A percentile compares a stretch with the other conserved stretches of the same genome.
phyloP scores from a whole-genome alignment of 2,113 vertebrate species.

The Actenoides lindsayi region DNA sequence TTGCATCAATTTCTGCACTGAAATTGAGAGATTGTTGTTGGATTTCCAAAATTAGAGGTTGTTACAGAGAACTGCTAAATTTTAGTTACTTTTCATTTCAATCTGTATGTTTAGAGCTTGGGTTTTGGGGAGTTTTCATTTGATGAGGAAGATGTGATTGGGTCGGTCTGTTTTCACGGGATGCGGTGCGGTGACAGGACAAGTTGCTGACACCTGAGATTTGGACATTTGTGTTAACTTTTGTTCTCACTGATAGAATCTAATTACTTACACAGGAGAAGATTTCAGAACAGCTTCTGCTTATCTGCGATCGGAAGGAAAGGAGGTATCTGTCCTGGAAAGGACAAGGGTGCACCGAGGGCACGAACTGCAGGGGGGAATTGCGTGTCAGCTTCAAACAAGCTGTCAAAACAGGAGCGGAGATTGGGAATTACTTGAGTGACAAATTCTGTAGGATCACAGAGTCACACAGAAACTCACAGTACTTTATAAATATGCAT shows the following conservation, averaged over 20 bases:
- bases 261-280: not conserved
- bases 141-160: not conserved
- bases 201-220: not conserved
- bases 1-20: not conserved
- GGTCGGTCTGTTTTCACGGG: not conserved
- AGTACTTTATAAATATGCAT: not conserved
- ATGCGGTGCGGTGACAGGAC: not conserved
- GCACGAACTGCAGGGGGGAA: not conserved
- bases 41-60: not conserved
- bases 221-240: not conserved
- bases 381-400: not conserved
- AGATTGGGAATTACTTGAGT: not conserved
- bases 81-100: not conserved
- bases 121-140: not conserved
- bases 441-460: not conserved
- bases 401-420: not conserved
- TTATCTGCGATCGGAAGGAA: not conserved
- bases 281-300: not conserved
- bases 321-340: not conserved
- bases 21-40: not conserved
- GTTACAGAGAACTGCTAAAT: not conserved
- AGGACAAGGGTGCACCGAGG: not conserved
- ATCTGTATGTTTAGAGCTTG: not conserved
- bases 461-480: not conserved
- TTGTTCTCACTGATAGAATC: not conserved